Conservation (phyloP, 2,113 vertebrate species). For the Tyto alba region DNA sequence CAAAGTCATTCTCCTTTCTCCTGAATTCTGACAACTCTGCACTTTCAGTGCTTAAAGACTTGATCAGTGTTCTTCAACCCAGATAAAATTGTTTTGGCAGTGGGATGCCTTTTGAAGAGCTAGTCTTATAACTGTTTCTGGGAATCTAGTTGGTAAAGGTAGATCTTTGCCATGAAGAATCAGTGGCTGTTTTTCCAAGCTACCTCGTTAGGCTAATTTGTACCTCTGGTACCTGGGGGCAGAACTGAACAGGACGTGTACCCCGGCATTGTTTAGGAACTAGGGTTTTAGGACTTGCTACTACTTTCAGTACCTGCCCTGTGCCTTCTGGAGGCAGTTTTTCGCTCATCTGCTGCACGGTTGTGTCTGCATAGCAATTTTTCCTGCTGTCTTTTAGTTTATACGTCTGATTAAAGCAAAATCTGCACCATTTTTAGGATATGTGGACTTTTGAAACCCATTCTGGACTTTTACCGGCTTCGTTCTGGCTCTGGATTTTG, state of each 20-base stretch:
- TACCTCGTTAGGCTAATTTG: background rate
- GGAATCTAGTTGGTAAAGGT: too few relatives aligned
- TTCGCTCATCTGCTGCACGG: background rate
- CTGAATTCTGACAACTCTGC: background rate
- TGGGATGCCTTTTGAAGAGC: background rate
- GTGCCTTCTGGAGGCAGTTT: background rate
- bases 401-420: background rate
- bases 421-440: background rate
- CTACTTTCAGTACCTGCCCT: background rate
- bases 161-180: background rate
- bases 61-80: background rate
- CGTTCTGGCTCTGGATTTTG: background rate
- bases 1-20: background rate
- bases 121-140: background rate
- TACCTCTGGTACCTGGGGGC: background rate
- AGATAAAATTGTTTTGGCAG: background rate
- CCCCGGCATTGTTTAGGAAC: background rate
- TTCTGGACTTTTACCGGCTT: background rate
- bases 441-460: rapidly evolving
- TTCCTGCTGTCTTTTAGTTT: background rate
- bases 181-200: background rate
- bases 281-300: background rate
- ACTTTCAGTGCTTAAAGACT: background rate
- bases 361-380: background rate
- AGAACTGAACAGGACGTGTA: background rate